Base-by-base conservation (phyloP, 2,888 invertebrate genomes). In the Candidula unifasciata region DNA sequence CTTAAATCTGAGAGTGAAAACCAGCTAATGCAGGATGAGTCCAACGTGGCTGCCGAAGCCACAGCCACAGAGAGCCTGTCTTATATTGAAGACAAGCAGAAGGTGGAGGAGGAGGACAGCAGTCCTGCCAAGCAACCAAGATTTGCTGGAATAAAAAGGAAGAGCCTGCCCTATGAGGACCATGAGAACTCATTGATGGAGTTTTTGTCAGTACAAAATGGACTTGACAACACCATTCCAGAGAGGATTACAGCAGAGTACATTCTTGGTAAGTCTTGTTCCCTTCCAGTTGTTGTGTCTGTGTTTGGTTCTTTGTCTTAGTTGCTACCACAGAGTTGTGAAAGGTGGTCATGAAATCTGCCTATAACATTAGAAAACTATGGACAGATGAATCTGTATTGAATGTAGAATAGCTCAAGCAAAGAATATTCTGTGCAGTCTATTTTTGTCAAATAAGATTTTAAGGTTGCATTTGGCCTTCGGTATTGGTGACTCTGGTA, bases 231-330 rank as follows among this genome's bases (percentile, higher is more conserved):
- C 37, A 83, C 35, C 35, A 79, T 33, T n/a, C 69, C 81, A 5
- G 30, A 24, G 24, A 68, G 77, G 69, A 77, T 85, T 6, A 85
- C 85, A 37, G 81, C 85, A 21, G 85, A 85, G n/a, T 66, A 66
- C 35, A 85, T 85, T 60, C 57, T 81, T 2, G 74, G 60, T 81
- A 60, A 69, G 85, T 79, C 60, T 30, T n/a, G 44, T 44, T 24
- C 37, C 37, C 35, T 71, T 37, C 6, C 35, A 37, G 35, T 71
- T 6, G 3, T 21, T 66, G 37, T 21, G 68, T 80, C 30, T 68
- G 13, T 64, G 21, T 64, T 21, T 37, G 2, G 10, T 64, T 27
- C n/a, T 64, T 60, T 54, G 16, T 66, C 44, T 60, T 10, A 44
- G 35, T 69, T n/a, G 21, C 27, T 69, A 27, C n/a, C 27, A 27